These are phyloP conservation scores for Hiodon tergisus DNA, from an alignment of 2,113 vertebrate species.

Conservation along the genomic window DNA sequence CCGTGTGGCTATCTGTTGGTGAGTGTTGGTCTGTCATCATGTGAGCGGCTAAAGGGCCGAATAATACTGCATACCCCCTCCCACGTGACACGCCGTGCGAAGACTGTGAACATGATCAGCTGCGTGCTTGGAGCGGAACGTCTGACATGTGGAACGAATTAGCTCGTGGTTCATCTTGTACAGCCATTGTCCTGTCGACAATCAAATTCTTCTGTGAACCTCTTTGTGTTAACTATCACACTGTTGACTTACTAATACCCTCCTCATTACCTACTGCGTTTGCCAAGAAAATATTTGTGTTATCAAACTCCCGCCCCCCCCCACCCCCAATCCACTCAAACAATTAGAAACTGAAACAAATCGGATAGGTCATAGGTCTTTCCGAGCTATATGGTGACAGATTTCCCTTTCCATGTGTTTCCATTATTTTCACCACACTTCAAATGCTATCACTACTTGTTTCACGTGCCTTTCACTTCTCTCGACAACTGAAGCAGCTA, in stretches of 20 bases:
- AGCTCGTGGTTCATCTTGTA: conserved; percentile 22
- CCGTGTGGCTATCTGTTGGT: too few relatives aligned
- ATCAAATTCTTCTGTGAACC: conserved; percentile 11
- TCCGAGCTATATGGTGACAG: background rate
- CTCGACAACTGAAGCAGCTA: background rate
- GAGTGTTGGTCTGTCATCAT: background rate
- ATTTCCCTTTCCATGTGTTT: background rate
- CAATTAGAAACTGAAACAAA: background rate
- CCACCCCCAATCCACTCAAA: background rate
- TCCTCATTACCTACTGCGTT: background rate
- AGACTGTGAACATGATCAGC: conserved; percentile 6
- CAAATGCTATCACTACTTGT: too few relatives aligned
- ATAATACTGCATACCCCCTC: background rate
- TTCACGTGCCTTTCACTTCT: conserved; percentile 1
- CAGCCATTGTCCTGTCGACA: conserved; percentile 38
- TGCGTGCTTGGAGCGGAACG: conserved; percentile 18
- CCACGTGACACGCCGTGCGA: background rate
- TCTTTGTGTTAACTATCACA: conserved; percentile 21
- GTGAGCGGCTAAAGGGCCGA: background rate
- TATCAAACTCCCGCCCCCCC: background rate
- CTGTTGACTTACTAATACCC: conserved; percentile 10
- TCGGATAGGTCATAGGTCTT: background rate
- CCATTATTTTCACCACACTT: too few relatives aligned
- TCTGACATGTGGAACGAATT: conserved; percentile 42
- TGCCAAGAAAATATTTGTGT: background rate